Evolutionary conservation across 2,888 invertebrate genomes (phyloP).

Genomic region (Hetaerina titia): DNA sequence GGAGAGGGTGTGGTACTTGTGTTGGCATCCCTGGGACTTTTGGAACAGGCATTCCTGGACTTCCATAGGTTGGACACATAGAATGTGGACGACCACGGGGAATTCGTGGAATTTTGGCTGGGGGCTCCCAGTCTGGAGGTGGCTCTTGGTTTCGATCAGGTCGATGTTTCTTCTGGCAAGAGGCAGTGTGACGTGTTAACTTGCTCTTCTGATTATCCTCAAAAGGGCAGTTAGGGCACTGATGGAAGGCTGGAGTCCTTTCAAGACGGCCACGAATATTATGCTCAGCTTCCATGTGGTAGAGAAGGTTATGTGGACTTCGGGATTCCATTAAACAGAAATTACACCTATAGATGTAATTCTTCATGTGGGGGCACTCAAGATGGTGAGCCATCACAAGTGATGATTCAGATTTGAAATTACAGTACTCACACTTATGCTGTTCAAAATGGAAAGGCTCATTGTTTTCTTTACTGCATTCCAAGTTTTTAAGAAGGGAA

Average conservation of each 20-base stretch:
- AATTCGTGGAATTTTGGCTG: slow-evolving; percentile 93
- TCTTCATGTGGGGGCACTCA: slow-evolving; percentile 94
- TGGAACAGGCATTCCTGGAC: slow-evolving; percentile 40
- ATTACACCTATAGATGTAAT: slow-evolving; percentile 87
- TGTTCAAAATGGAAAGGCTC: slow-evolving; percentile 86
- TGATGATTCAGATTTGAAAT: slow-evolving; percentile 92
- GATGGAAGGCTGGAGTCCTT: slow-evolving; percentile 91
- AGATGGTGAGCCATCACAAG: slow-evolving; percentile 92
- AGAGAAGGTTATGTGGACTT: slow-evolving; percentile 92
- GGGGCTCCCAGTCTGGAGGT: slow-evolving; percentile 94
- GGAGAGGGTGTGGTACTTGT: slow-evolving; percentile 74
- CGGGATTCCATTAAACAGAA: slow-evolving; percentile 90
- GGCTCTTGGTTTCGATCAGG: slow-evolving; percentile 91
- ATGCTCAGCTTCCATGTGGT: slow-evolving; percentile 95
- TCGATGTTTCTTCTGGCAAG: slow-evolving; percentile 93
- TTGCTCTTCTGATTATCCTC: slow-evolving; percentile 96
- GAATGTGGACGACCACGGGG: slow-evolving; percentile 75
- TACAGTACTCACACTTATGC: slow-evolving; percentile 93
- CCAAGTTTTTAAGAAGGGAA: slow-evolving; percentile 90
- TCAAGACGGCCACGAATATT: slow-evolving; percentile 90
- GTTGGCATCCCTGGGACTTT: slow-evolving; percentile 74
- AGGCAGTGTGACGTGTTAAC: slow-evolving; percentile 90
- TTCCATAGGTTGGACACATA: slow-evolving; percentile 72
- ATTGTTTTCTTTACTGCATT: slow-evolving; percentile 92
- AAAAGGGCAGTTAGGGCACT: slow-evolving; percentile 95